Percentiles rank a stretch among this genome's conserved stretches.
Evolutionary conservation across 2,113 vertebrate genomes (phyloP).

Genomic region (Leptocoma aspasia): DNA sequence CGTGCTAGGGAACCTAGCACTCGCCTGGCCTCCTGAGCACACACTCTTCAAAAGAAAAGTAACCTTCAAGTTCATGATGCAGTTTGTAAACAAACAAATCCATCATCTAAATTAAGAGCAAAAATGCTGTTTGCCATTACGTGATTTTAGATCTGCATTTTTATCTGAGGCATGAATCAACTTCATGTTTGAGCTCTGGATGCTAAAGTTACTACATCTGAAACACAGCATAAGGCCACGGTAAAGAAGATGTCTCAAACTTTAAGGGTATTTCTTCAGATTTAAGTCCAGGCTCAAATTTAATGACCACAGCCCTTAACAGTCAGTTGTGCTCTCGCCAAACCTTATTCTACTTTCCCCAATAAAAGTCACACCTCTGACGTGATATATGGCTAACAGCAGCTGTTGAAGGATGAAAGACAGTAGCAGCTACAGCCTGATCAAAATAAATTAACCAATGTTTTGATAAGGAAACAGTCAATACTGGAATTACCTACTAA

Average conservation of each 20-base stretch:
- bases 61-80: background rate
- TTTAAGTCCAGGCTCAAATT: background rate
- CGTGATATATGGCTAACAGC: background rate
- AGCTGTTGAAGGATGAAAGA: background rate
- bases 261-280: background rate
- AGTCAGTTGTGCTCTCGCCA: background rate
- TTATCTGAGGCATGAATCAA: background rate
- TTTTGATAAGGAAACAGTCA: background rate
- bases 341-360: background rate
- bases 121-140: background rate
- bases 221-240: rapidly evolving
- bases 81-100: background rate
- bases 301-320: background rate
- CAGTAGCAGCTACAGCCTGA: background rate
- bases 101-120: background rate
- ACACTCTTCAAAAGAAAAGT: background rate
- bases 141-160: background rate
- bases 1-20: rapidly evolving
- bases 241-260: background rate
- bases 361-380: background rate
- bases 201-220: background rate
- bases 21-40: background rate
- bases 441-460: background rate
- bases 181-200: background rate
- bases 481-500: background rate